These are phyloP conservation scores for Parazoanthus swiftii DNA, from an alignment of 92 coral and sea anemone genomes.

Conservation along the genomic window DNA sequence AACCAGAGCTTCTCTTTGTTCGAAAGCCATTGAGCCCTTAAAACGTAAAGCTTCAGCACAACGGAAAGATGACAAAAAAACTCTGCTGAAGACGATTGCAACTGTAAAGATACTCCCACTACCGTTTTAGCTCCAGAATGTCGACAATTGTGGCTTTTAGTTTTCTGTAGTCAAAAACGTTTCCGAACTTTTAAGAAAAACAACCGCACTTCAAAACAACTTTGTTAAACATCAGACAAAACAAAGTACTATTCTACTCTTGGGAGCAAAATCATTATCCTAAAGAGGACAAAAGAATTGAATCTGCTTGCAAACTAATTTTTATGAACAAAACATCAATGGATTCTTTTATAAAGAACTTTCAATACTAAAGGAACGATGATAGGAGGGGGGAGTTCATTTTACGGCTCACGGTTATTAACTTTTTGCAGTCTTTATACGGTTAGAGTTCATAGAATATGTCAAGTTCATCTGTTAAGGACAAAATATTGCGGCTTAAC, in stretches of 20 bases:
- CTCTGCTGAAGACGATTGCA: not conserved
- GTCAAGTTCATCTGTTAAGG: too few relatives aligned
- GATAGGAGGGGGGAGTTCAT: too few relatives aligned
- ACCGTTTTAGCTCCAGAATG: not conserved
- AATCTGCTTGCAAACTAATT: not conserved
- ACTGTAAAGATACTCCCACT: not conserved
- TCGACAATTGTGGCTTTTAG: too few relatives aligned
- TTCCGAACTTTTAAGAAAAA: too few relatives aligned
- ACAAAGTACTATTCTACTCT: not conserved
- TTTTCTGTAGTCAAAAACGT: not conserved
- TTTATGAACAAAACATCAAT: not conserved
- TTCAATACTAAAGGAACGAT: too few relatives aligned
- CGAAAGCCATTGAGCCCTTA: slow-evolving; percentile 38
- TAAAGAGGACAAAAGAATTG: not conserved
- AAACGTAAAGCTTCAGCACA: not conserved
- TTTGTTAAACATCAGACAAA: not conserved
- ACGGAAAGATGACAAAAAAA: not conserved
- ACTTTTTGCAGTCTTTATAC: too few relatives aligned
- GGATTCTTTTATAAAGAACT: not conserved
- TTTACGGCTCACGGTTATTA: too few relatives aligned
- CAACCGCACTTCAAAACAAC: not conserved
- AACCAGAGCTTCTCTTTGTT: slow-evolving; percentile 53
- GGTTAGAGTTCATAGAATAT: too few relatives aligned
- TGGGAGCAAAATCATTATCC: not conserved
- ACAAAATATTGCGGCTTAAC: too few relatives aligned